A percentile compares a stretch with the other conserved stretches of the same genome.
These are phyloP conservation scores for Sipha maydis DNA, from an alignment of 2,888 invertebrate species.

Conservation along the genomic window DNA sequence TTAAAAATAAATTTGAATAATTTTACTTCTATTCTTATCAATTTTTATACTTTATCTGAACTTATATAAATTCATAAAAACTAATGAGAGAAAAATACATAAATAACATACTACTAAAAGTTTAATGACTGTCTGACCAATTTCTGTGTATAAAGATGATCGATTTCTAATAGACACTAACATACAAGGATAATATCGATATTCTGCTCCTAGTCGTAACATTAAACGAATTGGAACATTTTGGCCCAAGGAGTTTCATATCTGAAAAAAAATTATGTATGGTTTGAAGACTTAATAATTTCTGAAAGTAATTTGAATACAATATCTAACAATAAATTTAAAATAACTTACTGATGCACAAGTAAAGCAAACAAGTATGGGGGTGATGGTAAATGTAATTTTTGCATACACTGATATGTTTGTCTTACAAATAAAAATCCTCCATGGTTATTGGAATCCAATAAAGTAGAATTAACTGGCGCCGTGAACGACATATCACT, in stretches of 20 bases:
- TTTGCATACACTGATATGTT: conserved; percentile 83
- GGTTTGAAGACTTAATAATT: not conserved
- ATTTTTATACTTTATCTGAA: not conserved
- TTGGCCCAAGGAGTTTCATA: conserved; percentile 87
- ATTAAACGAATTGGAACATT: conserved; percentile 79
- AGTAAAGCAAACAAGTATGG: conserved; percentile 83
- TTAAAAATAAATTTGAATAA: conserved; percentile 63
- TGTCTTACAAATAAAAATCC: conserved; percentile 85
- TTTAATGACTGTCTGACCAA: conserved; percentile 89
- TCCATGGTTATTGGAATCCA: conserved; percentile 79
- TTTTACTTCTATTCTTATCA: not conserved
- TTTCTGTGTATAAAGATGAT: conserved; percentile 83
- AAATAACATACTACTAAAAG: conserved; percentile 74
- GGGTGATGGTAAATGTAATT: conserved; percentile 77
- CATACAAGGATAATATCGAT: conserved; percentile 86
- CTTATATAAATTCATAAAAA: not conserved
- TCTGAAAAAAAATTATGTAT: conserved; percentile 66
- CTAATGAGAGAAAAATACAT: conserved; percentile 23
- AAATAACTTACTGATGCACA: conserved; percentile 73
- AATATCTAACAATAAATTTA: not conserved
- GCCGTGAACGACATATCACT: conserved; percentile 78
- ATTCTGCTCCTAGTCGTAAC: conserved; percentile 83
- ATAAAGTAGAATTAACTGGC: conserved; percentile 73
- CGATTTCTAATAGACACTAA: conserved; percentile 80
- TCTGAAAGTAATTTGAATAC: not conserved